Evolutionary conservation across 2,113 vertebrate species (phyloP).

Genomic region (Phodopus roborovskii): DNA sequence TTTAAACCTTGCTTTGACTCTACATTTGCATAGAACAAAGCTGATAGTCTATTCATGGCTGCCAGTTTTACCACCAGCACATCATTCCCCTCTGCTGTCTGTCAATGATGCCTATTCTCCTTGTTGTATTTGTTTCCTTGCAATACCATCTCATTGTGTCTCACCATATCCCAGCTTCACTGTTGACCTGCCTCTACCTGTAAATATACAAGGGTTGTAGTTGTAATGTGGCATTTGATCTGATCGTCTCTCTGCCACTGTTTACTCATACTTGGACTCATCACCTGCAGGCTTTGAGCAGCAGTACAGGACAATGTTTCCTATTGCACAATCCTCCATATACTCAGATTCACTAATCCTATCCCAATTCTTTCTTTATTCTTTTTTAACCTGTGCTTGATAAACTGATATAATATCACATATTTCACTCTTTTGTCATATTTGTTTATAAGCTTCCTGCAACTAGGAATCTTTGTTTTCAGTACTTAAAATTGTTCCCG

Average conservation of each 20-base stretch:
- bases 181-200: not conserved
- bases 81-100: not conserved
- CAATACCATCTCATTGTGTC: not conserved
- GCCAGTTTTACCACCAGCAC: not conserved
- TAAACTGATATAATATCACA: too few relatives aligned
- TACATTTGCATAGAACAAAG: not conserved
- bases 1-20: not conserved
- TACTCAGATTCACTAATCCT: not conserved
- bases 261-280: not conserved
- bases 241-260: not conserved
- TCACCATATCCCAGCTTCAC: not conserved
- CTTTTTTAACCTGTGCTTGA: not conserved
- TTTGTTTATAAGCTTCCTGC: not conserved
- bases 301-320: rapidly evolving
- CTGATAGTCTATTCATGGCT: not conserved
- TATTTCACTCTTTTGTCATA: not conserved
- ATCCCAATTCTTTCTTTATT: not conserved
- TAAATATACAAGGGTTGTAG: not conserved
- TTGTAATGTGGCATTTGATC: not conserved
- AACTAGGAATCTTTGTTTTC: not conserved
- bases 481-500: not conserved
- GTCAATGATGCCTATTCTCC: too few relatives aligned
- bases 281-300: not conserved
- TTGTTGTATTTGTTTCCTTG: too few relatives aligned
- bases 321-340: not conserved